These are phyloP conservation scores for Drosophila anomelani DNA, from an alignment of 2,888 invertebrate species.

Conservation along the genomic window DNA sequence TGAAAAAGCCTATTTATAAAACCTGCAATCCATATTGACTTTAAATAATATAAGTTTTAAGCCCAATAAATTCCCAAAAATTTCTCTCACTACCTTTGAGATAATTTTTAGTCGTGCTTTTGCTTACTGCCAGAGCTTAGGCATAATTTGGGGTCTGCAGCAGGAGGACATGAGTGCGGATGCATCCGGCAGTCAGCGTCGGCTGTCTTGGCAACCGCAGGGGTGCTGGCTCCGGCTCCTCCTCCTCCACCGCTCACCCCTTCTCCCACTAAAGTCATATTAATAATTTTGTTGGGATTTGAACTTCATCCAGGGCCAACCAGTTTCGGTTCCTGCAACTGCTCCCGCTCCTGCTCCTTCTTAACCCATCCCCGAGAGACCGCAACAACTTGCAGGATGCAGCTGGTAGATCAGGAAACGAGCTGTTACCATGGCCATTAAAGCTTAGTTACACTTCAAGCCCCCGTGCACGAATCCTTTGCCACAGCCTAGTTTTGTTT, in stretches of 20 bases:
- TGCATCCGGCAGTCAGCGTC: slow-evolving; percentile 51
- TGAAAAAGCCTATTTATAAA: not conserved
- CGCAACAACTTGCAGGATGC: slow-evolving; percentile 57
- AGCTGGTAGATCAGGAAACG: slow-evolving; percentile 15
- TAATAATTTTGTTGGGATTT: slow-evolving; percentile 74
- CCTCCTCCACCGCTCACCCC: not conserved
- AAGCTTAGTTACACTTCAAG: slow-evolving; percentile 46
- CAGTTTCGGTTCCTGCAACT: slow-evolving; percentile 1
- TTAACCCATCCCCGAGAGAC: slow-evolving; percentile 28
- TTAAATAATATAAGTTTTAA: too few relatives aligned
- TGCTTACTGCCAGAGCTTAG: slow-evolving; percentile 51
- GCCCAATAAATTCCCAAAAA: not conserved
- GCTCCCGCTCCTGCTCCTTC: not conserved
- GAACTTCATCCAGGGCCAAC: slow-evolving; percentile 46
- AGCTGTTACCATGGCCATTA: slow-evolving; percentile 48
- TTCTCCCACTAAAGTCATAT: slow-evolving; percentile 67
- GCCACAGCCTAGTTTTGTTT: slow-evolving; percentile 45
- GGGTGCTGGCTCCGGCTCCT: not conserved
- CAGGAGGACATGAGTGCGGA: slow-evolving; percentile 42
- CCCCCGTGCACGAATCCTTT: not conserved
- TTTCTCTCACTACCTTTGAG: slow-evolving; percentile 22
- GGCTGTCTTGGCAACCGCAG: slow-evolving; percentile 65
- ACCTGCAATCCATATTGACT: not conserved
- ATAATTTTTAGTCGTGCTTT: slow-evolving; percentile 55
- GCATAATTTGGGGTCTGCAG: slow-evolving; percentile 66